Evolutionary conservation across 2,797 vertebrate species (phyloP).

Genomic region (Macroramphosus scolopax): DNA sequence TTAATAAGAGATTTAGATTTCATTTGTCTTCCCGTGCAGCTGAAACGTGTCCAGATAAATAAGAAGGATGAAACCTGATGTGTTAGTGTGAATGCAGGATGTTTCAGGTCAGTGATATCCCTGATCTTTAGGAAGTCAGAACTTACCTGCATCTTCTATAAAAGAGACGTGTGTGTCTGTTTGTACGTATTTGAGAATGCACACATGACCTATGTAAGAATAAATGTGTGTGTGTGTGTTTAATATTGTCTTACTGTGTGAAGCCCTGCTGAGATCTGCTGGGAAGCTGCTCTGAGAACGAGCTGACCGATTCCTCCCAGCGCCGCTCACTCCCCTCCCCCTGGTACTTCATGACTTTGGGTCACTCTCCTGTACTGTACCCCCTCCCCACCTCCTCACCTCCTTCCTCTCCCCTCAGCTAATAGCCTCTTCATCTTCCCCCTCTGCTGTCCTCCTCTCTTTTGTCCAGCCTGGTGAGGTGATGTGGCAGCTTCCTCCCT

Average conservation of each 20-base stretch:
- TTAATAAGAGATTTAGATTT: no score
- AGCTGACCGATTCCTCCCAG: slow-evolving; percentile 46
- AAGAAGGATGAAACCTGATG: no score
- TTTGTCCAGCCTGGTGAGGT: not conserved
- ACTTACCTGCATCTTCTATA: no score
- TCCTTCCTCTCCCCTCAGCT: not conserved
- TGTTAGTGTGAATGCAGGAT: no score
- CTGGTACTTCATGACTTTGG: slow-evolving; percentile 16
- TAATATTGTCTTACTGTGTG: slow-evolving; percentile 1
- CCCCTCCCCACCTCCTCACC: no score
- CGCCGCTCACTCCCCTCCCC: slow-evolving; percentile 2
- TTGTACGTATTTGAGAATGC: not conserved
- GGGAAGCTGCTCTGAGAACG: slow-evolving; percentile 54
- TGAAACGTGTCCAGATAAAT: no score
- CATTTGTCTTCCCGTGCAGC: no score
- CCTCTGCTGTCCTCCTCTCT: slow-evolving; percentile 5
- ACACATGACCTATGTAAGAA: not conserved
- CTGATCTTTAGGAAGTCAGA: no score
- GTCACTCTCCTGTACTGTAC: slow-evolving; percentile 1
- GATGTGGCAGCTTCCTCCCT: slow-evolving; percentile 3
- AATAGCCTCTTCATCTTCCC: slow-evolving; percentile 3
- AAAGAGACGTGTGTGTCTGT: no score
- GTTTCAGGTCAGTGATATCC: no score
- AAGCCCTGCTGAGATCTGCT: slow-evolving; percentile 45
- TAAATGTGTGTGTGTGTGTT: slow-evolving; percentile 14